phyloP scores from a whole-genome alignment of 1,140 invertebrate genomes.

The Lepidurus packardi region DNA sequence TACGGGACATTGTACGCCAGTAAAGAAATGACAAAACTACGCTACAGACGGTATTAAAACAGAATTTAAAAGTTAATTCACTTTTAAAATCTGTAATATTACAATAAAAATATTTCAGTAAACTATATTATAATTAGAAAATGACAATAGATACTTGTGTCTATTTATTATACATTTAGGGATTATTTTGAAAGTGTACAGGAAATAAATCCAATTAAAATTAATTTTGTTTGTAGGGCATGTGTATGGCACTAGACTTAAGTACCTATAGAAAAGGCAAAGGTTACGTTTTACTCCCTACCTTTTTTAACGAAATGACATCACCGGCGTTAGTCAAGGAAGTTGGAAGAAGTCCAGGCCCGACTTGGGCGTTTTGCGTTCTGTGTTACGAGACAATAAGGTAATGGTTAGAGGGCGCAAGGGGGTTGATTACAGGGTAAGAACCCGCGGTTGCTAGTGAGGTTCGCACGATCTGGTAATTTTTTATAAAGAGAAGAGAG shows the following conservation, averaged over 20 bases:
- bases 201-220: no score
- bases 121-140: no score
- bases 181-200: no score
- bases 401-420: conserved; percentile 14
- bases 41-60: no score
- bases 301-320: neutral
- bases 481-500: neutral
- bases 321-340: neutral
- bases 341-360: neutral
- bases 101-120: no score
- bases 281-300: neutral
- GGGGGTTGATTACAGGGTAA: neutral
- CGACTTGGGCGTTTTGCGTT: neutral
- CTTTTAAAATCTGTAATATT: no score
- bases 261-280: neutral
- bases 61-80: no score
- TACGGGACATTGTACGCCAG: no score
- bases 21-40: no score
- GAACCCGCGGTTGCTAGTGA: neutral
- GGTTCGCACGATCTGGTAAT: neutral
- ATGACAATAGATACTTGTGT: no score
- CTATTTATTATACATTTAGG: no score
- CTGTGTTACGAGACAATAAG: neutral
- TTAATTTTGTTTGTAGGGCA: neutral
- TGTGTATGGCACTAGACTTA: neutral